These are phyloP conservation scores for Macrosteles quadrilineatus DNA, from an alignment of 1,140 invertebrate genomes.

Conservation along the genomic window DNA sequence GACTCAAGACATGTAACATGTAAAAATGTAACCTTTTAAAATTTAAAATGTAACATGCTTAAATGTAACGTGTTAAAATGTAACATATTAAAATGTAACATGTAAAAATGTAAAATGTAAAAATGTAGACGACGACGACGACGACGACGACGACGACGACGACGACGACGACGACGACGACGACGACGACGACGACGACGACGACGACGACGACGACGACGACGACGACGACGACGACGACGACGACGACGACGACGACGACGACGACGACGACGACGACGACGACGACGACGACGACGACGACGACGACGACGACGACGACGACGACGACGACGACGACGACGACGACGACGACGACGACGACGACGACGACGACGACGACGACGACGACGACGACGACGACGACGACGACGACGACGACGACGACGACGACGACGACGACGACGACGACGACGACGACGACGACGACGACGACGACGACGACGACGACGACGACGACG, in stretches of 20 bases:
- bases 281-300: conserved; percentile 1
- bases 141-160: no score
- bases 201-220: conserved; percentile 1
- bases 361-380: conserved; percentile 1
- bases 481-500: conserved; percentile 1
- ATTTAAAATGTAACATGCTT: no score
- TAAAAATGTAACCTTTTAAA: no score
- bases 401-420: conserved; percentile 1
- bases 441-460: conserved; percentile 1
- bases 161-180: conserved; percentile 1
- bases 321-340: conserved; percentile 1
- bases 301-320: conserved; percentile 1
- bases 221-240: conserved; percentile 1
- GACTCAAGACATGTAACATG: no score
- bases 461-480: conserved; percentile 1
- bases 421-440: conserved; percentile 1
- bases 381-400: conserved; percentile 1
- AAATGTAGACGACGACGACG: no score
- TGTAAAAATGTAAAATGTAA: no score
- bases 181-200: conserved; percentile 1
- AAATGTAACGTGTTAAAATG: no score
- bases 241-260: conserved; percentile 1
- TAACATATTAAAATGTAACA: no score
- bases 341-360: conserved; percentile 1
- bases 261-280: conserved; percentile 1